Conservation (phyloP, 2,113 vertebrate genomes). For the Neodon shergylaensis region DNA sequence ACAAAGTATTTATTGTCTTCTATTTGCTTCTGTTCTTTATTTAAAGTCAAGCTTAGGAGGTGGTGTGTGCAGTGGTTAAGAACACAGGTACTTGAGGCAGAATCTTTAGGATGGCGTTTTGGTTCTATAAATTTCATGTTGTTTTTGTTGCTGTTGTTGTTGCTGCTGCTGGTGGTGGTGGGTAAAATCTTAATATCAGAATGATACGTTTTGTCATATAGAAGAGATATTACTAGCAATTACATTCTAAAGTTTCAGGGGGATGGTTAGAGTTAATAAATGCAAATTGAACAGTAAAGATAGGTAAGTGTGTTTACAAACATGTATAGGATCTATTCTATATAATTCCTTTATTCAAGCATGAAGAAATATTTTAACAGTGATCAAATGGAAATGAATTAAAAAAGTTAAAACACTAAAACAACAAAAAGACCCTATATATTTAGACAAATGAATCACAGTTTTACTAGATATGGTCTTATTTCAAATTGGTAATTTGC, state of each 20-base stretch:
- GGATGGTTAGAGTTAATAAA: background rate
- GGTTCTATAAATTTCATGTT: background rate
- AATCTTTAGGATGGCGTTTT: background rate
- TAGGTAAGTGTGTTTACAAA: background rate
- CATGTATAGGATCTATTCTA: background rate
- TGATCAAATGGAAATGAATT: background rate
- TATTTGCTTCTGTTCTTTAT: background rate
- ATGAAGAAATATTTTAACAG: background rate
- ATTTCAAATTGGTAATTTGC: background rate
- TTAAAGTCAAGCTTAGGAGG: background rate
- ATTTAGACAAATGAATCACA: background rate
- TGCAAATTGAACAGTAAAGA: background rate
- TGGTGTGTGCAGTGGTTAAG: background rate
- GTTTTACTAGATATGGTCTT: background rate
- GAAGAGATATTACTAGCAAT: background rate
- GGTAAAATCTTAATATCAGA: background rate
- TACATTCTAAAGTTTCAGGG: background rate
- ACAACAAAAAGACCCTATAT: background rate
- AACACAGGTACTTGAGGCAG: background rate
- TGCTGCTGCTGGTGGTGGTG: background rate
- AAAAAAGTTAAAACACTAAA: background rate
- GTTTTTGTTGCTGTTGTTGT: background rate
- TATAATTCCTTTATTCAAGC: background rate
- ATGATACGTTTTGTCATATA: background rate
- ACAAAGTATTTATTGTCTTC: background rate